A percentile compares a stretch with the other conserved stretches of the same genome.
Conservation (phyloP, 2,113 vertebrate genomes). For the Dicaeum eximium region DNA sequence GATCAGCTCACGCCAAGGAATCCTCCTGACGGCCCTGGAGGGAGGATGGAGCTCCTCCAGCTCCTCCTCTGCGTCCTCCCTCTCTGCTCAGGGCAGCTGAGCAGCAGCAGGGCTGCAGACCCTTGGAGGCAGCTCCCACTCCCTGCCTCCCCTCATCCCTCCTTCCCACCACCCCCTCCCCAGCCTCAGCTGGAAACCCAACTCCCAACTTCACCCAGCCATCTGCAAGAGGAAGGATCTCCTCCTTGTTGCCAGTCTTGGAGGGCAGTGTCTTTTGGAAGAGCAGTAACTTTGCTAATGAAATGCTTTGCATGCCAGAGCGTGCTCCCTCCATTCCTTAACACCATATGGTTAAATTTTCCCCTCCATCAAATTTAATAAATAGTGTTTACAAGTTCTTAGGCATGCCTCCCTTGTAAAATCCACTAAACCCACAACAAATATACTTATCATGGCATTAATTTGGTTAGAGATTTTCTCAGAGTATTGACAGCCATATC, state of each 20-base stretch:
- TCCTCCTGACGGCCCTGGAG: neutral
- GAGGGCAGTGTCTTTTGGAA: neutral
- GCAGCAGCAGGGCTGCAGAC: neutral
- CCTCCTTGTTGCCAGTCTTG: neutral
- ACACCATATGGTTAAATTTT: conserved; percentile 35
- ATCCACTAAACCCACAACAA: conserved; percentile 45
- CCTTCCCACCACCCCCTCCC: neutral
- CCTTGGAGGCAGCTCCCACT: accelerated
- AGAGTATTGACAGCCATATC: conserved; percentile 44
- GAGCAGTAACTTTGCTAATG: neutral
- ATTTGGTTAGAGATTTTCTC: conserved; percentile 62
- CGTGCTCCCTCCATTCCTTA: neutral
- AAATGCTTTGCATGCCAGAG: neutral
- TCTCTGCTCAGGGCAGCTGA: neutral
- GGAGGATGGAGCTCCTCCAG: neutral
- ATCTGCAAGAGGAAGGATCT: neutral
- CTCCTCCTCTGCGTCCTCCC: accelerated
- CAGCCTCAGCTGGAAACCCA: neutral
- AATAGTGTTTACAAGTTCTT: conserved; percentile 54
- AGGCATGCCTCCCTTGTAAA: conserved; percentile 27
- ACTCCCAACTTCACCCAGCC: neutral
- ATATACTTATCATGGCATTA: conserved; percentile 22
- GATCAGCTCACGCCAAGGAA: neutral
- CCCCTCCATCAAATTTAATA: conserved; percentile 45
- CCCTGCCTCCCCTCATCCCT: accelerated